phyloP scores from a whole-genome alignment of 2,888 invertebrate genomes.

The Bellardia bayeri region DNA sequence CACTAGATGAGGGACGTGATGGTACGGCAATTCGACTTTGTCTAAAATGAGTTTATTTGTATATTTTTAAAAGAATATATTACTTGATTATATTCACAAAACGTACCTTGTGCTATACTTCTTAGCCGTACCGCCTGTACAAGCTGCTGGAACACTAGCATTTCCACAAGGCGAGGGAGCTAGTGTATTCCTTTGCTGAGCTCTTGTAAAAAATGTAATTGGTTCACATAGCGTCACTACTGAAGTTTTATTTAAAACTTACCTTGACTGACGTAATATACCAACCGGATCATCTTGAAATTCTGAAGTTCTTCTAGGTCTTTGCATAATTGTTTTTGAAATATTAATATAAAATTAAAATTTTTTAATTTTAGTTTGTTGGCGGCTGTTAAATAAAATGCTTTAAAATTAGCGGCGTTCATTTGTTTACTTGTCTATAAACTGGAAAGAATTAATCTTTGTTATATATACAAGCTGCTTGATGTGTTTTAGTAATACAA shows the following conservation, averaged over 20 bases:
- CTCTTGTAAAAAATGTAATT: not conserved
- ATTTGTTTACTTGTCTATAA: slow-evolving; percentile 13
- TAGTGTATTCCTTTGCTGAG: slow-evolving; percentile 32
- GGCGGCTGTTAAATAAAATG: not conserved
- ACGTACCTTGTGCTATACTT: slow-evolving; percentile 69
- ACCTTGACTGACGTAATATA: slow-evolving; percentile 77
- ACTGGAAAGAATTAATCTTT: not conserved
- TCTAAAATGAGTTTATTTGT: slow-evolving; percentile 62
- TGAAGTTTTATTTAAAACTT: slow-evolving; percentile 22
- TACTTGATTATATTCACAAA: not conserved
- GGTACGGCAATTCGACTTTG: slow-evolving; percentile 77
- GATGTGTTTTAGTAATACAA: not conserved
- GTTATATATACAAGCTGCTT: slow-evolving; percentile 26
- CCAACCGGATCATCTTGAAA: slow-evolving; percentile 77
- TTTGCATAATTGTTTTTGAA: slow-evolving; percentile 76
- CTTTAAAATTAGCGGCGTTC: slow-evolving; percentile 24
- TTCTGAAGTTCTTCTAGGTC: slow-evolving; percentile 80
- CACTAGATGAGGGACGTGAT: slow-evolving; percentile 74
- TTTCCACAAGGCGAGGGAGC: slow-evolving; percentile 47
- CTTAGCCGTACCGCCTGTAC: slow-evolving; percentile 64
- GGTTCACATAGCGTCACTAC: not conserved
- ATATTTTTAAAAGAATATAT: not conserved
- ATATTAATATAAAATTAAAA: not conserved
- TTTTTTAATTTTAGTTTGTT: not conserved
- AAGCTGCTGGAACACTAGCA: slow-evolving; percentile 17